Conservation (phyloP, 2,888 invertebrate species). For the Halictus ligatus region DNA sequence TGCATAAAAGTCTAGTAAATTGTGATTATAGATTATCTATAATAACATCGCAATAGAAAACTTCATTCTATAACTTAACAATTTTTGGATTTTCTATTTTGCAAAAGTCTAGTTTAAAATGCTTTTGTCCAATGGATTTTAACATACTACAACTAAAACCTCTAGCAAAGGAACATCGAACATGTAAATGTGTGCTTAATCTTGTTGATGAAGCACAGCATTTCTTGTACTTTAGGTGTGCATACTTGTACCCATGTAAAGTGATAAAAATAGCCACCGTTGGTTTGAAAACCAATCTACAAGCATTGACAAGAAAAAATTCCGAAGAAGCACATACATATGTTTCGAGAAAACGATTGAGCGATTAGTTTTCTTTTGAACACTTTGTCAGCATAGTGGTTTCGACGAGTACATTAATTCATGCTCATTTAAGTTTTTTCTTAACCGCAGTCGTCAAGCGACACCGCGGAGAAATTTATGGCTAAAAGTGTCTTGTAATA, state of each 20-base stretch:
- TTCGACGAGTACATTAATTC: slow-evolving; percentile 10
- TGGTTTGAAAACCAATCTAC: not conserved
- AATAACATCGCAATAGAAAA: not conserved
- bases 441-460: not conserved
- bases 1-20: too few species aligned
- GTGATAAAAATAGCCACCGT: not conserved
- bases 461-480: slow-evolving; percentile 16
- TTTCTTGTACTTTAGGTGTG: not conserved
- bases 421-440: not conserved
- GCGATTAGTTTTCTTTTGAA: not conserved
- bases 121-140: too few species aligned
- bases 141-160: not conserved
- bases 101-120: too few species aligned
- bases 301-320: not conserved
- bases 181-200: not conserved
- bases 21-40: too few species aligned
- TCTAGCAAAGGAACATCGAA: too few species aligned
- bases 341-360: not conserved
- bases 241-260: not conserved
- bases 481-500: not conserved
- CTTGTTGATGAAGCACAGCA: not conserved
- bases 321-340: not conserved
- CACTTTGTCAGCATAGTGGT: not conserved
- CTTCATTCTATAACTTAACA: not conserved
- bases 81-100: too few species aligned